Evolutionary conservation across 1,140 invertebrate genomes (phyloP).

Genomic region (Frieseomelitta varia): DNA sequence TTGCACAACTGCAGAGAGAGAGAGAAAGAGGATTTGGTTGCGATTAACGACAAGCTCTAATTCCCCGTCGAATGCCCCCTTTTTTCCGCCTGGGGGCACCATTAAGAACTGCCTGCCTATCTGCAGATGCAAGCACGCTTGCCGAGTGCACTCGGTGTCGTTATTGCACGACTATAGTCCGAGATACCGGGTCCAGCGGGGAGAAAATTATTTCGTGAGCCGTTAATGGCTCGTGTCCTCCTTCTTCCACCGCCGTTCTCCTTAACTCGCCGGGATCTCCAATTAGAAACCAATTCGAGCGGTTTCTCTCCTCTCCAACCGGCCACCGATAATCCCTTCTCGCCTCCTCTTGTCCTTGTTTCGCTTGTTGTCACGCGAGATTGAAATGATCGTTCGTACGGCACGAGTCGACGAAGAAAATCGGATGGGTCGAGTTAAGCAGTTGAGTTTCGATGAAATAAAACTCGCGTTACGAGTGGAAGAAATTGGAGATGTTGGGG

Average conservation of each 20-base stretch:
- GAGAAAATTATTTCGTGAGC: conserved; percentile 54
- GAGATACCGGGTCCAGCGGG: conserved; percentile 38
- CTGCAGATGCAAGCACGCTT: conserved; percentile 47
- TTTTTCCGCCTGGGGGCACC: not conserved
- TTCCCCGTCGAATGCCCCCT: conserved; percentile 10
- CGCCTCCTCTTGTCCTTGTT: too few species aligned
- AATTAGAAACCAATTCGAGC: conserved; percentile 50
- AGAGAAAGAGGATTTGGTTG: not conserved
- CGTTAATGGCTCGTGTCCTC: conserved; percentile 46
- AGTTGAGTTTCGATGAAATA: too few species aligned
- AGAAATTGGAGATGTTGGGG: too few species aligned
- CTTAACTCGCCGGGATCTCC: conserved; percentile 29
- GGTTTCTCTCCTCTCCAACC: conserved; percentile 1
- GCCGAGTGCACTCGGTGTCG: conserved; percentile 50
- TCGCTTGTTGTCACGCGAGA: not conserved
- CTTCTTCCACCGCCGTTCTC: not conserved
- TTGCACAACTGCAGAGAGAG: not conserved
- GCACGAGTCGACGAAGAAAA: not conserved
- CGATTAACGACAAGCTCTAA: conserved; percentile 42
- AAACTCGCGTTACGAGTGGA: too few species aligned
- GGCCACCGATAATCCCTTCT: too few species aligned
- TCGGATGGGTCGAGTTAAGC: too few species aligned
- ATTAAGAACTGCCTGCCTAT: conserved; percentile 33
- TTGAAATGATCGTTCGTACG: not conserved
- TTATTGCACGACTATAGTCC: conserved; percentile 39